These are phyloP conservation scores for Lagodon rhomboides DNA, from an alignment of 2,797 vertebrate species.

Conservation along the genomic window DNA sequence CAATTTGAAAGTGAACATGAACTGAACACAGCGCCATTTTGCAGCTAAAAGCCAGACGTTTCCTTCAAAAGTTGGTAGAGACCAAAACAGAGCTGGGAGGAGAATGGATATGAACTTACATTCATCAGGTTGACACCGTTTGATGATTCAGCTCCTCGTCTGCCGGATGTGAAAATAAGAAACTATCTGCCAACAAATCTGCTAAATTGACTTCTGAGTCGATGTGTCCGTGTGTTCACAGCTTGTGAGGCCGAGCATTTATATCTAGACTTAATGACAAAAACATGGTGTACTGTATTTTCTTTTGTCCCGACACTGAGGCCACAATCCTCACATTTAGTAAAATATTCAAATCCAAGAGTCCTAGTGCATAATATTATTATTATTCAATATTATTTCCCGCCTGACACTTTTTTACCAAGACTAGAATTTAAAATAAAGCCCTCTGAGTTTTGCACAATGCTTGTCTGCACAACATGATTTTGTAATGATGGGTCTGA, in stretches of 20 bases:
- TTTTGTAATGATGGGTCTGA: slow-evolving; percentile 28
- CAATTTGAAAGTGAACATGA: too few relatives aligned
- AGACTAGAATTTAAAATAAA: slow-evolving; percentile 16
- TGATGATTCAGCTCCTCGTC: neutral
- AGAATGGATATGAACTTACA: neutral
- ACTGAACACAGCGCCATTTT: neutral
- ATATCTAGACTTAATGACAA: neutral
- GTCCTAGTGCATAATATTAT: neutral
- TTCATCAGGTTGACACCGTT: too few relatives aligned
- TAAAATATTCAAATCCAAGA: neutral
- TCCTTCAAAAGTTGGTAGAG: neutral
- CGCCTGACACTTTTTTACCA: neutral
- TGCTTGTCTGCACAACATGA: neutral
- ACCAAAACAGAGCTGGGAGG: neutral
- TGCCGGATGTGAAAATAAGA: neutral
- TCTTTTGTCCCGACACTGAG: neutral
- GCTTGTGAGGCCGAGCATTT: slow-evolving; percentile 1
- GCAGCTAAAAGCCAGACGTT: neutral
- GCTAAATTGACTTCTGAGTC: neutral
- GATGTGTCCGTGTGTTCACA: neutral
- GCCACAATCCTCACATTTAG: neutral
- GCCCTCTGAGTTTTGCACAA: slow-evolving; percentile 3
- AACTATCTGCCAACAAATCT: neutral
- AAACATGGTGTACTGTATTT: neutral
- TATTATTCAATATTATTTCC: too few relatives aligned